Conservation (phyloP, 2,113 vertebrate species). For the Elgaria multicarinata region DNA sequence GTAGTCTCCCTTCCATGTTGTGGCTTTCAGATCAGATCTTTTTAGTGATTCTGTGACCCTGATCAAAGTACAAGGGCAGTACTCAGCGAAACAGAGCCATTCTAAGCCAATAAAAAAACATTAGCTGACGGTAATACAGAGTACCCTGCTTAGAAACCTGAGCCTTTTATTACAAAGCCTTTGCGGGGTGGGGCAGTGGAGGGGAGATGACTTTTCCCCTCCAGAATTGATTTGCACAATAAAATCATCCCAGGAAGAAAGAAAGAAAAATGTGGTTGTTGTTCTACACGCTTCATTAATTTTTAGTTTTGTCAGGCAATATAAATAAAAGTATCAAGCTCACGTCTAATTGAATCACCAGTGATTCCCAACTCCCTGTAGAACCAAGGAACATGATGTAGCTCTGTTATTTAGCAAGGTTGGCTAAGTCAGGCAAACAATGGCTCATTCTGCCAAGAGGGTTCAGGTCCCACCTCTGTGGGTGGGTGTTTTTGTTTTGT, state of each 20-base stretch:
- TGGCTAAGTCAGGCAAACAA: slow-evolving; percentile 62
- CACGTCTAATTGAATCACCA: slow-evolving; percentile 76
- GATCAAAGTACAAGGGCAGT: slow-evolving; percentile 32
- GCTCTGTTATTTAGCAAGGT: slow-evolving; percentile 46
- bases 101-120: slow-evolving; percentile 39
- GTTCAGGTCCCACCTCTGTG: slow-evolving; percentile 50
- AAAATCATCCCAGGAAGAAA: slow-evolving; percentile 64
- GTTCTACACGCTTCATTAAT: slow-evolving; percentile 79
- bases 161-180: slow-evolving; percentile 65
- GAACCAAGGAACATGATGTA: slow-evolving; percentile 57
- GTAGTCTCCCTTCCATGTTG: accelerated
- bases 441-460: slow-evolving; percentile 29
- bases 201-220: slow-evolving; percentile 44
- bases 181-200: slow-evolving; percentile 15
- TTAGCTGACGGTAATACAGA: slow-evolving; percentile 41
- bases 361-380: slow-evolving; percentile 65
- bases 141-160: slow-evolving; percentile 37
- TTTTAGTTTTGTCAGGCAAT: slow-evolving; percentile 75
- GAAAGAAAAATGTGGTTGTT: slow-evolving; percentile 71
- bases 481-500: slow-evolving; percentile 21
- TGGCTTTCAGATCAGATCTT: slow-evolving; percentile 33
- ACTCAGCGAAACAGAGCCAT: slow-evolving; percentile 20
- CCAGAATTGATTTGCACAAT: slow-evolving; percentile 72
- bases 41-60: slow-evolving; percentile 48
- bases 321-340: slow-evolving; percentile 72